Conservation (phyloP, 2,888 invertebrate genomes). For the Mechanitis mazaeus region DNA sequence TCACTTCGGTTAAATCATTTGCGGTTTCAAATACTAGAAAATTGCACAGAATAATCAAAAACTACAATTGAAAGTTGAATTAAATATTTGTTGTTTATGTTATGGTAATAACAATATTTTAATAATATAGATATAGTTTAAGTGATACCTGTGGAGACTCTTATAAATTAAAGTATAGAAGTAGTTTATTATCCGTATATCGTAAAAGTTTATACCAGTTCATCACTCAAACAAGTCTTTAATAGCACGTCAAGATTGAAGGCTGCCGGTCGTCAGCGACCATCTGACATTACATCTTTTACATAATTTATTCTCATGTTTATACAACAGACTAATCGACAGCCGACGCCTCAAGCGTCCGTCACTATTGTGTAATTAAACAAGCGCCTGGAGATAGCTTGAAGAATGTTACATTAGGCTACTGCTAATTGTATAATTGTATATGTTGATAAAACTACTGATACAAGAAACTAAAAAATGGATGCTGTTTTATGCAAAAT, state of each 20-base stretch:
- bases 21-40: not conserved
- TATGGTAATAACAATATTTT: too few relatives aligned
- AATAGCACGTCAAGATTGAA: not conserved
- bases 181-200: too few relatives aligned
- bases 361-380: not conserved
- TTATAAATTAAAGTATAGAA: too few relatives aligned
- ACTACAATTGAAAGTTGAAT: too few relatives aligned
- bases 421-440: too few relatives aligned
- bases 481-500: not conserved
- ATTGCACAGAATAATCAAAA: too few relatives aligned
- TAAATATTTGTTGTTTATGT: too few relatives aligned
- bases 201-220: not conserved
- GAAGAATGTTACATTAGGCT: too few relatives aligned
- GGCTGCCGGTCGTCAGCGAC: not conserved
- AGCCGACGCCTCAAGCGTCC: not conserved
- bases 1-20: not conserved
- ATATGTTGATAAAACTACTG: too few relatives aligned
- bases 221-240: slow-evolving; percentile 5
- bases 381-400: not conserved
- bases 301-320: slow-evolving; percentile 6
- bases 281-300: not conserved
- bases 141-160: too few relatives aligned
- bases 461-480: too few relatives aligned
- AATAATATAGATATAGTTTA: too few relatives aligned
- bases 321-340: slow-evolving; percentile 2